Evolutionary conservation across 2,797 vertebrate species (phyloP), one percentile per base, ranked within the genome.

Genomic region (Trematomus bernacchii): DNA sequence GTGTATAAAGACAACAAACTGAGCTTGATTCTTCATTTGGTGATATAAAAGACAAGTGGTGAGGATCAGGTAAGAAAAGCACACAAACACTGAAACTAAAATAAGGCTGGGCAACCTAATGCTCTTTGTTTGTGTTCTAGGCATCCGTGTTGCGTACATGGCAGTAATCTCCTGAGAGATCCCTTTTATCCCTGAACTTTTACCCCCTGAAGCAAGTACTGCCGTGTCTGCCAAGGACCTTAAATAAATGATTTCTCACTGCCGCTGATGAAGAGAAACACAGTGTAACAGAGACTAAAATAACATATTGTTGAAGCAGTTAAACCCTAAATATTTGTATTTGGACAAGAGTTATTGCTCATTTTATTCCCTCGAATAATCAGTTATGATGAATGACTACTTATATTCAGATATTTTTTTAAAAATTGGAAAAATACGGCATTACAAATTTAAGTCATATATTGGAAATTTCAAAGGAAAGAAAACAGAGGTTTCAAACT

Each of bases 81-180:
- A 65, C 70, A 77, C 71, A 58, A 79, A 70, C 80, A 37, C 85
- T 72, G 79, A 12, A 42, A 78, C 80, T 71, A 59, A 92, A 93
- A 91, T 89, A 91, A 93, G 89, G 76, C 79, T 73, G 73, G 79
- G 80, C 80, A 85, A 65, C 82, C 84, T 94, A 93, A 93, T 91
- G 91, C 86, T 92, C 91, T 93, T 93, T 93, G 88, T 94, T 91
- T 92, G 85, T 90, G 89, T 93, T 88, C 77, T 58, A 85, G 85
- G 80, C 84, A 85, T 85, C 84, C 59, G 65, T 72, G 82, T 93
- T 95, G 86, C 70, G 83, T 91, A 91, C 71, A 79, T 63, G 66
- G 64, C 54, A 74, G 87, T 92, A 90, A 93, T 91, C 90, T 89
- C 83, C 79, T 83, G 78, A 81, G 82, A 88, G 89, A 93, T 92